These are phyloP conservation scores for Heliangelus exortis DNA, from an alignment of 2,797 vertebrate genomes.

Conservation along the genomic window DNA sequence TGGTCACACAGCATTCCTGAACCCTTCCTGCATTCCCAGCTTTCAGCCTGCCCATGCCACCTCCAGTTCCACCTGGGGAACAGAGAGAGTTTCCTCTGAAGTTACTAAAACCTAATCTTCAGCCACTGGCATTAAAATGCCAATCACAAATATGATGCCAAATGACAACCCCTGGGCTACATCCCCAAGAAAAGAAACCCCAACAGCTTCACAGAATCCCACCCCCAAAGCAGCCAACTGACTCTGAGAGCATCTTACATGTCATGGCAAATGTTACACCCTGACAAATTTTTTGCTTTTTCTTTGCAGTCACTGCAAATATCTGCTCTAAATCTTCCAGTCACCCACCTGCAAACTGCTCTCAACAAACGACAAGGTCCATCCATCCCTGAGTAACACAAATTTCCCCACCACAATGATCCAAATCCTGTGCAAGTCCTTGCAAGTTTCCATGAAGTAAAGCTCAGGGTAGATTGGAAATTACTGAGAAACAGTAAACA, in stretches of 20 bases:
- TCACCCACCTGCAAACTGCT: background rate
- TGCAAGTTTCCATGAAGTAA: background rate
- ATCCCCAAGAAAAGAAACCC: background rate
- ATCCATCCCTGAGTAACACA: rapidly evolving
- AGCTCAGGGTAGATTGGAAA: background rate
- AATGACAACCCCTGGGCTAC: conserved; percentile 24
- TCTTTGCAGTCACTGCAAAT: background rate
- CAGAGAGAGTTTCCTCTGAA: background rate
- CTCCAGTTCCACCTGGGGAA: background rate
- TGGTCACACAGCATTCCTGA: background rate
- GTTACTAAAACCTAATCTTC: conserved; percentile 64
- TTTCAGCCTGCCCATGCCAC: background rate
- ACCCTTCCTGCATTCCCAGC: background rate
- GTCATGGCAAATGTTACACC: background rate
- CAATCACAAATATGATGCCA: conserved; percentile 58
- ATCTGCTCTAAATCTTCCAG: background rate
- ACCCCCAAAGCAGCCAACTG: background rate
- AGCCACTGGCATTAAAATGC: conserved; percentile 58
- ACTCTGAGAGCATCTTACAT: background rate
- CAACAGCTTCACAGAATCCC: background rate
- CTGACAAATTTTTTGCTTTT: background rate
- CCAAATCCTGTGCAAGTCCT: background rate
- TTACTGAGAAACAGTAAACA: background rate
- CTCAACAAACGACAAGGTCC: rapidly evolving
- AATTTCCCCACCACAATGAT: background rate